Percentiles rank a stretch among this genome's conserved stretches.
Conservation (phyloP, 1,140 invertebrate species). For the Anthonomus grandis region DNA sequence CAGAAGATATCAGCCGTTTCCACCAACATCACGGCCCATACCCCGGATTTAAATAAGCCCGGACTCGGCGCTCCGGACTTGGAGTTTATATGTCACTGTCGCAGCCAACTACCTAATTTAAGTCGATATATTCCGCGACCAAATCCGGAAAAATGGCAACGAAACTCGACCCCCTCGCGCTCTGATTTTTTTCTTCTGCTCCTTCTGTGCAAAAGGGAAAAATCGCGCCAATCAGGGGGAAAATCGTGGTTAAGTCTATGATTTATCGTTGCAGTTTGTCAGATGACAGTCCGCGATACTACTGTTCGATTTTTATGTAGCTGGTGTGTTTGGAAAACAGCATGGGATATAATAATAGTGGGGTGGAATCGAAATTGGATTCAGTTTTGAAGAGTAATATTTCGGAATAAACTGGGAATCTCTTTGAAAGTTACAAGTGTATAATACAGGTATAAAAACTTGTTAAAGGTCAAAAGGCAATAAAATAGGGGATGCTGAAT, state of each 20-base stretch:
- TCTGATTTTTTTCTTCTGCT: conserved; percentile 12
- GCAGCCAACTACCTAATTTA: conserved; percentile 44
- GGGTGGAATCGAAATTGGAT: too few relatives aligned
- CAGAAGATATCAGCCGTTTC: conserved; percentile 46
- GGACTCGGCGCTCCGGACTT: conserved; percentile 42
- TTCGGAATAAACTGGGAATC: too few relatives aligned
- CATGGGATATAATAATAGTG: too few relatives aligned
- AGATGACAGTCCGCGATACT: conserved; percentile 5
- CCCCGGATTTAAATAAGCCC: conserved; percentile 48
- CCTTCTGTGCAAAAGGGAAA: too few relatives aligned
- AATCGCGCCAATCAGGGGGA: conserved; percentile 31
- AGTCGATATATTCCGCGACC: conserved; percentile 38
- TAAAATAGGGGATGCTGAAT: too few relatives aligned
- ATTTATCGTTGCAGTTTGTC: conserved; percentile 19
- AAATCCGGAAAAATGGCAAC: conserved; percentile 37
- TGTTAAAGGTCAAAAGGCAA: too few relatives aligned
- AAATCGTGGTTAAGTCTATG: conserved; percentile 18
- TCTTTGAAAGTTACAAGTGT: too few relatives aligned
- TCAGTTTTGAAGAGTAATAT: too few relatives aligned
- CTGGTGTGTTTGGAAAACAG: too few relatives aligned
- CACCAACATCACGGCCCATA: too few relatives aligned
- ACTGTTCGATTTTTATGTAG: too few relatives aligned
- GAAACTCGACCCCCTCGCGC: conserved; percentile 14
- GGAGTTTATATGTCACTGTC: conserved; percentile 48
- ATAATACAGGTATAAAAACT: too few relatives aligned